Percentiles rank a stretch among this genome's conserved stretches.
Conservation (phyloP, 2,113 vertebrate genomes). For the Leucoraja erinaceus region DNA sequence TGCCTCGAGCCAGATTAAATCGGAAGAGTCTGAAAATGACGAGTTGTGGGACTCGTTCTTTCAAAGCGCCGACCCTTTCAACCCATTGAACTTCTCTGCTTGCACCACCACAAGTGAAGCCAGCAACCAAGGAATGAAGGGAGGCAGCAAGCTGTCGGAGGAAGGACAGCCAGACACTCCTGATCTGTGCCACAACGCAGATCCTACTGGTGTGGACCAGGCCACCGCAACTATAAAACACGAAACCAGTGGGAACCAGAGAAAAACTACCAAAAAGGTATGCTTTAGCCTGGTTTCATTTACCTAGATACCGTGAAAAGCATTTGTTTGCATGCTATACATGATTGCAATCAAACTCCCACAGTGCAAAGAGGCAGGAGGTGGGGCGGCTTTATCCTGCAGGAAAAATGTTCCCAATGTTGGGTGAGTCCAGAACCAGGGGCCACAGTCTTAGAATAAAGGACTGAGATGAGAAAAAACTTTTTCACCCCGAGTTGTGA, state of each 20-base stretch:
- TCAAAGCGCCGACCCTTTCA: background rate
- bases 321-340: too few relatives aligned
- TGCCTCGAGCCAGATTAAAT: background rate
- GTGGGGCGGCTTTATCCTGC: background rate
- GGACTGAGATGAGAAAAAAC: too few relatives aligned
- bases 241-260: background rate
- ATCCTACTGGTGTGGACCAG: too few relatives aligned
- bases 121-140: background rate
- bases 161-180: background rate
- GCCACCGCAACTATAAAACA: background rate
- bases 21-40: background rate
- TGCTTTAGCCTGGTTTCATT: background rate
- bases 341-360: too few relatives aligned
- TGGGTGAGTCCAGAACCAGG: too few relatives aligned
- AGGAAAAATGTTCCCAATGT: too few relatives aligned
- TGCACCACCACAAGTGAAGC: background rate
- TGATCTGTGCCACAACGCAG: too few relatives aligned
- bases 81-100: background rate
- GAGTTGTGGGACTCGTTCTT: background rate
- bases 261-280: slow-evolving; percentile 18
- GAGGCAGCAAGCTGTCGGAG: background rate
- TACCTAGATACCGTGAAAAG: too few relatives aligned
- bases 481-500: too few relatives aligned
- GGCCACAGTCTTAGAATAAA: too few relatives aligned
- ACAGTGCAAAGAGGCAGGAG: background rate